These are phyloP conservation scores for Onychomys leucogaster DNA, from an alignment of 2,797 vertebrate species.

Conservation along the genomic window DNA sequence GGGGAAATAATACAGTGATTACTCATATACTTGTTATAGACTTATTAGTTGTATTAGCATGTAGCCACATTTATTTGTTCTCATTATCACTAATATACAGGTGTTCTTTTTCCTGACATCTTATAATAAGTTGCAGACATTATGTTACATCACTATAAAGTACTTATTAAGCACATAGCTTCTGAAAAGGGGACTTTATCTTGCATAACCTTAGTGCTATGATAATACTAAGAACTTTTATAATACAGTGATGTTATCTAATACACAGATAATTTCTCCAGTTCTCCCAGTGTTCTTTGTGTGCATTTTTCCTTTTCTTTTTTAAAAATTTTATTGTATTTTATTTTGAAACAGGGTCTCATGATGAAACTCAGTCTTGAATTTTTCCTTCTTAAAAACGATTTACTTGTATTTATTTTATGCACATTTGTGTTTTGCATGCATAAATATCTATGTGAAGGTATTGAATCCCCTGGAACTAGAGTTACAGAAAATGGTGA, in stretches of 20 bases:
- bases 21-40: background rate
- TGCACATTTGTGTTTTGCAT: background rate
- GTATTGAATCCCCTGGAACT: background rate
- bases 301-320: background rate
- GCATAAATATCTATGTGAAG: background rate
- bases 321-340: background rate
- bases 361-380: background rate
- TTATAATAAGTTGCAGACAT: slow-evolving; percentile 27
- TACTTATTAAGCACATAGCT: background rate
- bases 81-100: background rate
- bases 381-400: background rate
- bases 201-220: background rate
- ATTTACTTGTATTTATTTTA: background rate
- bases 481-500: background rate
- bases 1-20: background rate
- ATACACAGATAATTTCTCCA: slow-evolving; percentile 33
- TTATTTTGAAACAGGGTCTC: background rate
- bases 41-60: slow-evolving; percentile 20
- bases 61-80: background rate
- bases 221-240: slow-evolving; percentile 41
- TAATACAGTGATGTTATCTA: slow-evolving; percentile 1
- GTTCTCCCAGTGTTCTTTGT: background rate
- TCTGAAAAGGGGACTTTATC: slow-evolving; percentile 23
- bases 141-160: slow-evolving; percentile 23
- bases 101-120: background rate